Evolutionary conservation across 2,113 vertebrate species (phyloP), one percentile per base, ranked within the genome.

Genomic region (Ptyas mucosa): DNA sequence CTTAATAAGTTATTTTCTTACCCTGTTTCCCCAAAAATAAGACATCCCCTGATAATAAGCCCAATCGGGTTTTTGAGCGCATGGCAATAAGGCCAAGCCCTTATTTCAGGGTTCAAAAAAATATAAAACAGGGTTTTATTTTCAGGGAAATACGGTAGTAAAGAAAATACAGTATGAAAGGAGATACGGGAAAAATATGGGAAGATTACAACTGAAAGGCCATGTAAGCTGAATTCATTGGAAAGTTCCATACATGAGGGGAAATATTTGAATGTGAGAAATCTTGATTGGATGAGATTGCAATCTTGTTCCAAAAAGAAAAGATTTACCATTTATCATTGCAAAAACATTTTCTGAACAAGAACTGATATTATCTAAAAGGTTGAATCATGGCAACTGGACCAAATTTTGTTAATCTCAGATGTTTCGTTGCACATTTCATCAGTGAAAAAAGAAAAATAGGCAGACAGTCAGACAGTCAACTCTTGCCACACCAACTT

Each of bases 261-360:
- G 14, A 75, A 75, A 34, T 34, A 34, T 75, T 75, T 75, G 64
- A 69, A 69, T 34, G n/a, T 75, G n/a, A 75, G 64, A 75, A 75
- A 92, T 94, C n/a, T 95, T 75, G 52, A 89, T 86, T 89, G 93
- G 55, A 29, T 46, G 52, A 49, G 21, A 53, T 8, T 95, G 23
- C 11, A 12, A 89, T 94, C 61, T 93, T 55, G 75, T 15, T 93
- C 89, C 53, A 93, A 20, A 91, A 93, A 23, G 5, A 14, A 86
- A 90, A 90, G 24, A 34, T 90, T 95, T 95, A 34, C 90, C 93
- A 29, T 92, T 29, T 90, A 29, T 54, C 89, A 43, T 93, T 93
- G 89, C 96, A 92, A 91, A 75, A 95, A 75, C 21, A 18, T 49
- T 21, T 81, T 39, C 39, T 91, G n/a, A 54, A 18, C 87, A 88